These are phyloP conservation scores for Itoplectis maculator DNA, from an alignment of 2,888 invertebrate species.

Conservation along the genomic window DNA sequence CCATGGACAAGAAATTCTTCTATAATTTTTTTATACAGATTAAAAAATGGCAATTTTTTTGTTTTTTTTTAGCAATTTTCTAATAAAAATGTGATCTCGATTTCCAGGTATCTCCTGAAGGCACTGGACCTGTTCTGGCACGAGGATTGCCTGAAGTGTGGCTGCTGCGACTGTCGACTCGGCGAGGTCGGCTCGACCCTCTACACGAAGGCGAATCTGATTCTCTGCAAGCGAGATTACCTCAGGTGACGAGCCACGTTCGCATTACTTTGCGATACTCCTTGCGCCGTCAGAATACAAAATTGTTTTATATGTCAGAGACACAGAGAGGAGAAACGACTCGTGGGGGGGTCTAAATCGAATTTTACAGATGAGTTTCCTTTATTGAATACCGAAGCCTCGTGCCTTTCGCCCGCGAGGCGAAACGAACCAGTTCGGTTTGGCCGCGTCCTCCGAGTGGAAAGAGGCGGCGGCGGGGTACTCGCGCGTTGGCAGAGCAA, in stretches of 20 bases:
- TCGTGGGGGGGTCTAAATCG: slow-evolving; percentile 76
- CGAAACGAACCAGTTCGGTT: slow-evolving; percentile 2
- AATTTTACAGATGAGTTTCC: slow-evolving; percentile 84
- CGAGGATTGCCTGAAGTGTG: slow-evolving; percentile 96
- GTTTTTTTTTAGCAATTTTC: background rate
- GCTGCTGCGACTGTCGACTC: slow-evolving; percentile 96
- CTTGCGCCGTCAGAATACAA: slow-evolving; percentile 6
- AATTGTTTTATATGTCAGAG: slow-evolving; percentile 21
- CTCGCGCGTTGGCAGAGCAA: slow-evolving; percentile 74
- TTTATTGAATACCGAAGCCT: slow-evolving; percentile 84
- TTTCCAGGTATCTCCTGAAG: slow-evolving; percentile 88
- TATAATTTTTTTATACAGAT: too few relatives aligned
- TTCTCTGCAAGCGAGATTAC: slow-evolving; percentile 96
- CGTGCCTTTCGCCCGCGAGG: slow-evolving; percentile 65
- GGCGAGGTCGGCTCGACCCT: slow-evolving; percentile 96
- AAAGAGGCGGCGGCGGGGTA: slow-evolving; percentile 31
- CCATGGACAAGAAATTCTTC: too few relatives aligned
- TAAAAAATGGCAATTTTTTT: too few relatives aligned
- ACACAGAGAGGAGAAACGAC: background rate
- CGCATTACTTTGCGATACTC: slow-evolving; percentile 37
- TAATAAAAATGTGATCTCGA: too few relatives aligned
- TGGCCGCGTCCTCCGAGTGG: background rate
- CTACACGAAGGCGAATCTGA: slow-evolving; percentile 95
- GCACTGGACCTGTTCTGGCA: slow-evolving; percentile 97
- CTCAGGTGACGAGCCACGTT: slow-evolving; percentile 89